Conservation (phyloP, 2,888 invertebrate genomes). For the Trachelus tabidus region DNA sequence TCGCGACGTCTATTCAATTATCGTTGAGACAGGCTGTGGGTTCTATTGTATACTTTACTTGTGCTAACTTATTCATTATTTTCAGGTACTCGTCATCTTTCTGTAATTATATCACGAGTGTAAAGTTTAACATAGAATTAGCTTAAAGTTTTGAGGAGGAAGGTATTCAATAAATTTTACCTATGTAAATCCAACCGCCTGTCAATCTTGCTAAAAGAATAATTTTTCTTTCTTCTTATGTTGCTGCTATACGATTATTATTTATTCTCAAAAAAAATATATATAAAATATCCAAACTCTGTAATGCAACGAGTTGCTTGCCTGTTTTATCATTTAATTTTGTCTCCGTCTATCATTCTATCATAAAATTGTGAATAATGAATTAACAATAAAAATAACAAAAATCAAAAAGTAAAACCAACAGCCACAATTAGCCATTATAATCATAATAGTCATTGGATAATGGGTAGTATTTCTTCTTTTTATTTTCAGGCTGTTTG, state of each 20-base stretch:
- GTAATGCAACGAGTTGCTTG: background rate
- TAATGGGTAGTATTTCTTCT: slow-evolving; percentile 23
- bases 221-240: background rate
- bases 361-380: background rate
- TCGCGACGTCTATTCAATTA: background rate
- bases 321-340: background rate
- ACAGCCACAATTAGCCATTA: background rate
- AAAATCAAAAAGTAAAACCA: background rate
- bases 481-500: slow-evolving; percentile 48
- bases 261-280: background rate
- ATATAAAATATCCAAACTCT: background rate
- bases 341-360: background rate
- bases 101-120: background rate
- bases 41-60: background rate
- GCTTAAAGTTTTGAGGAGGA: background rate
- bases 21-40: background rate
- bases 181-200: background rate
- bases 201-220: background rate
- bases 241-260: background rate
- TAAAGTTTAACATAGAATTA: background rate
- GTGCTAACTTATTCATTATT: background rate
- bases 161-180: background rate
- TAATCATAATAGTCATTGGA: background rate
- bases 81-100: background rate
- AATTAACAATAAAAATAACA: background rate